Percentiles rank a stretch among this genome's conserved stretches.
Conservation (phyloP, 2,888 invertebrate genomes). For the Pammene fasciana region DNA sequence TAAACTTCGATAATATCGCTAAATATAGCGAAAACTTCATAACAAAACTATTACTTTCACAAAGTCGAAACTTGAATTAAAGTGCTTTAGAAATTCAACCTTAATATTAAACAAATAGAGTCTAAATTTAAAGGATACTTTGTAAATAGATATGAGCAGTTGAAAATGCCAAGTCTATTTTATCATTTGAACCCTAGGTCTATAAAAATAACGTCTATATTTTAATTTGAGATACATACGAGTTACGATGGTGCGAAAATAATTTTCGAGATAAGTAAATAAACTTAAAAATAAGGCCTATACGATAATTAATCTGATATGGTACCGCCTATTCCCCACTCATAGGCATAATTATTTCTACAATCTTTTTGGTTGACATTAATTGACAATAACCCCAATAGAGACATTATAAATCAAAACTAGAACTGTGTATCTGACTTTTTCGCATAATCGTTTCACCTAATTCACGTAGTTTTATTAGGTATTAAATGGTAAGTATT, state of each 20-base stretch:
- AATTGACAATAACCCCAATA: too few relatives aligned
- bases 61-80: neutral
- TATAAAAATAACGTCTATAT: neutral
- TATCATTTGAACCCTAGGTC: neutral
- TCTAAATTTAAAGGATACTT: neutral
- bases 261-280: neutral
- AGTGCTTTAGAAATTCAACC: constrained; percentile 5
- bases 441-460: constrained; percentile 10
- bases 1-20: constrained; percentile 11
- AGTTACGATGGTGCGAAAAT: neutral
- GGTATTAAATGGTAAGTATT: too few relatives aligned
- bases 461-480: neutral
- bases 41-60: neutral
- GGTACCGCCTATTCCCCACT: too few relatives aligned
- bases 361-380: too few relatives aligned
- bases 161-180: neutral
- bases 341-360: too few relatives aligned
- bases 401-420: neutral
- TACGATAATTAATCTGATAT: neutral
- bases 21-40: constrained; percentile 15
- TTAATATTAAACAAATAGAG: neutral
- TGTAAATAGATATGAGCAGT: neutral
- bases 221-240: neutral
- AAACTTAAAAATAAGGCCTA: neutral
- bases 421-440: constrained; percentile 19